phyloP scores from a whole-genome alignment of 2,888 invertebrate genomes.

The Alviniconcha strummeri region DNA sequence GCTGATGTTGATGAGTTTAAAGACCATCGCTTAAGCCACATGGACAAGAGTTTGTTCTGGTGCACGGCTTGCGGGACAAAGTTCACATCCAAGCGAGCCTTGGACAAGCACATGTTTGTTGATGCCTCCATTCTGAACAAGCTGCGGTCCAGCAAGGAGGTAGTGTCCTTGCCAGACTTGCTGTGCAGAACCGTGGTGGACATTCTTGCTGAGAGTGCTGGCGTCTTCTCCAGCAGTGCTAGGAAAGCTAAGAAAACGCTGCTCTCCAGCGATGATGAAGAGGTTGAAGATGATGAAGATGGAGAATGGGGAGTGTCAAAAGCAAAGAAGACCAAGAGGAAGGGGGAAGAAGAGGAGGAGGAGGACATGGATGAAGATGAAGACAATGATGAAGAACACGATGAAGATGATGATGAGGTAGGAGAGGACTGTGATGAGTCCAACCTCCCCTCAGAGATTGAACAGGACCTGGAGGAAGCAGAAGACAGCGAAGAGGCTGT shows the following conservation, averaged over 20 bases:
- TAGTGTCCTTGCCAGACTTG: constrained; percentile 17
- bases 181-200: constrained; percentile 28
- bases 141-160: not conserved
- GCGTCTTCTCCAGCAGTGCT: not conserved
- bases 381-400: constrained; percentile 6
- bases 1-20: not conserved
- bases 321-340: not conserved
- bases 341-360: not conserved
- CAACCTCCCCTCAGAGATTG: not conserved
- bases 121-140: constrained; percentile 25
- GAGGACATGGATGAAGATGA: not conserved
- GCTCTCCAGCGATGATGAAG: not conserved
- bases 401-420: not conserved
- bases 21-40: constrained; percentile 14
- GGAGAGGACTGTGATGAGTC: not conserved
- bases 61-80: constrained; percentile 15
- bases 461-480: not conserved
- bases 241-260: not conserved
- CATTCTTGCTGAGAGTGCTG: constrained; percentile 7
- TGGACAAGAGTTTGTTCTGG: constrained; percentile 11
- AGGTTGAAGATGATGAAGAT: not conserved
- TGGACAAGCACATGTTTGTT: constrained; percentile 28
- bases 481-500: constrained; percentile 14
- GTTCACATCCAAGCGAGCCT: constrained; percentile 14
- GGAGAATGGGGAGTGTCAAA: too few species aligned